A percentile compares a stretch with the other conserved stretches of the same genome.
phyloP scores from a whole-genome alignment of 1,140 invertebrate genomes.

The Grapholita molesta region DNA sequence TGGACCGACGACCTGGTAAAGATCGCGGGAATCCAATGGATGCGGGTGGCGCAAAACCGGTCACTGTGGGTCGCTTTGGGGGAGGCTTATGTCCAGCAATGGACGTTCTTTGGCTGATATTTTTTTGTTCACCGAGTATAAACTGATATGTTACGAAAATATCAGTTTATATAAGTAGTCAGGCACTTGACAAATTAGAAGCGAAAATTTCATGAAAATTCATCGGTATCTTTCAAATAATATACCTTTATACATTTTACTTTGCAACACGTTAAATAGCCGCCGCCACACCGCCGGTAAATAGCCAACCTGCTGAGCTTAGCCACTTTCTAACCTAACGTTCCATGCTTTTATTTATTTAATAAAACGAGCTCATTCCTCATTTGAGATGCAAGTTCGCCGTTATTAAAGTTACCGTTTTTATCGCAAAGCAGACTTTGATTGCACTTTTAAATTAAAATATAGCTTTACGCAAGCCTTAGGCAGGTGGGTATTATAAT shows the following conservation, averaged over 20 bases:
- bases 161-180: not conserved
- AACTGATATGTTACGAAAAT: too few relatives aligned
- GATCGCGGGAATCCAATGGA: too few relatives aligned
- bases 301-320: not conserved
- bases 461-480: not conserved
- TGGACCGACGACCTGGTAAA: too few relatives aligned
- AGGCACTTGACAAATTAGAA: not conserved
- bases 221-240: not conserved
- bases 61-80: too few relatives aligned
- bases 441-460: not conserved
- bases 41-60: too few relatives aligned
- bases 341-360: not conserved
- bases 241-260: not conserved
- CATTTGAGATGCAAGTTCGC: too few relatives aligned
- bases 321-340: not conserved
- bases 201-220: not conserved
- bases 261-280: not conserved
- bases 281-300: too few relatives aligned
- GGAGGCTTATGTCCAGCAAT: too few relatives aligned
- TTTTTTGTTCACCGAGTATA: too few relatives aligned
- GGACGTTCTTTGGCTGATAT: too few relatives aligned
- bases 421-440: not conserved
- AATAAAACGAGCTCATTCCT: not conserved
- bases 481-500: not conserved
- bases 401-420: not conserved